Evolutionary conservation across 2,797 vertebrate genomes (phyloP).

Genomic region (Fundulus diaphanus): DNA sequence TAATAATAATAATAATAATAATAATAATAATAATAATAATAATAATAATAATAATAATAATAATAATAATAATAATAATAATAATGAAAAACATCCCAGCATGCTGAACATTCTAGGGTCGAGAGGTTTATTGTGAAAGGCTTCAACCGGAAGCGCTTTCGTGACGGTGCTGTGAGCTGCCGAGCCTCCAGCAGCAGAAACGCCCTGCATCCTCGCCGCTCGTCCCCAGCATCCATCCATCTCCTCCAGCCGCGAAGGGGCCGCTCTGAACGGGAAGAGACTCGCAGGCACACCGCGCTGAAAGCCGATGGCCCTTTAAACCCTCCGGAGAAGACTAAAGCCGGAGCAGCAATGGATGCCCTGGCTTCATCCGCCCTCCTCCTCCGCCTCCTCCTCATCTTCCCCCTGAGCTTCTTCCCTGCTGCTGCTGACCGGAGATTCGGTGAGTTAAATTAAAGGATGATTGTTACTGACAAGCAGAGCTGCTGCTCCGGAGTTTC

Average conservation of each 20-base stretch:
- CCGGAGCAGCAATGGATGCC: conserved; percentile 46
- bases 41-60: no score
- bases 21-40: no score
- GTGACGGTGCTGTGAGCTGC: conserved; percentile 9
- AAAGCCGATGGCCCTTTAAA: conserved; percentile 53
- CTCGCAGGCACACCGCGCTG: neutral
- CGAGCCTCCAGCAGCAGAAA: conserved; percentile 48
- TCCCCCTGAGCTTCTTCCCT: conserved; percentile 38
- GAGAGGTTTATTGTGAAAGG: conserved; percentile 41
- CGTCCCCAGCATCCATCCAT: conserved; percentile 52
- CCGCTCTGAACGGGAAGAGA: conserved; percentile 17
- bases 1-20: no score
- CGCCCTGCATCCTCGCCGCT: conserved; percentile 60
- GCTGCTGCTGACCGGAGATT: conserved; percentile 57
- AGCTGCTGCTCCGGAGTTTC: neutral
- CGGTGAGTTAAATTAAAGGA: conserved; percentile 57
- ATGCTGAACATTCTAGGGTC: neutral
- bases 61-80: no score
- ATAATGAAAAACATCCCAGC: neutral
- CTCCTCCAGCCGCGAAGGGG: conserved; percentile 38
- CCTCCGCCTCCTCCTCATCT: conserved; percentile 34
- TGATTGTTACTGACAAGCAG: neutral
- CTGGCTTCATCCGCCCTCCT: conserved; percentile 24
- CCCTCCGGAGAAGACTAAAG: neutral
- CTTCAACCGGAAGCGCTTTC: neutral